phyloP scores from a whole-genome alignment of 2,113 vertebrate species.

The Oceanites oceanicus region DNA sequence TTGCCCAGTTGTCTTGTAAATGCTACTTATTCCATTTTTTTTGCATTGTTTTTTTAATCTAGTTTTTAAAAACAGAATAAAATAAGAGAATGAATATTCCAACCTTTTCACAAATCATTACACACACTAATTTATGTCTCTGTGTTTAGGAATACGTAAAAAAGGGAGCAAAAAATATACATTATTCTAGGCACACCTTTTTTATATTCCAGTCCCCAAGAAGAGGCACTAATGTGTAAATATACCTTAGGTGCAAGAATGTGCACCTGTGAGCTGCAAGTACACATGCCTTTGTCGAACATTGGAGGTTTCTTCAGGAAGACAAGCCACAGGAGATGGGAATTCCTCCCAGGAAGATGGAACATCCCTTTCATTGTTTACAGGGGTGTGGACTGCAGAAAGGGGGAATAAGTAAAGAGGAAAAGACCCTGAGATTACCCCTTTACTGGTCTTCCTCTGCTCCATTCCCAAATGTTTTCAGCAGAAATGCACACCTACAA shows the following conservation, averaged over 20 bases:
- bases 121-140: neutral
- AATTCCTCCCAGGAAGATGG: neutral
- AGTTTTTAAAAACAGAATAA: constrained; percentile 27
- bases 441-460: neutral
- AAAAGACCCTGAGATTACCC: neutral
- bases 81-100: neutral
- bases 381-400: neutral
- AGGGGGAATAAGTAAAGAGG: neutral
- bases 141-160: neutral
- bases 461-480: neutral
- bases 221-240: neutral
- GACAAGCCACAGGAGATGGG: neutral
- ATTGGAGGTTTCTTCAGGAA: neutral
- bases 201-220: neutral
- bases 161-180: neutral
- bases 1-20: constrained; percentile 48
- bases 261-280: neutral
- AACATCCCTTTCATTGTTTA: neutral
- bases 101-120: neutral
- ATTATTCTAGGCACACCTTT: neutral
- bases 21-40: constrained; percentile 13
- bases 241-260: neutral
- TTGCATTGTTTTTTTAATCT: neutral
- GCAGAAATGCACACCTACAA: neutral
- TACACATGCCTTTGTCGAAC: neutral